phyloP scores from a whole-genome alignment of 2,113 vertebrate genomes.

The Sprattus sprattus region DNA sequence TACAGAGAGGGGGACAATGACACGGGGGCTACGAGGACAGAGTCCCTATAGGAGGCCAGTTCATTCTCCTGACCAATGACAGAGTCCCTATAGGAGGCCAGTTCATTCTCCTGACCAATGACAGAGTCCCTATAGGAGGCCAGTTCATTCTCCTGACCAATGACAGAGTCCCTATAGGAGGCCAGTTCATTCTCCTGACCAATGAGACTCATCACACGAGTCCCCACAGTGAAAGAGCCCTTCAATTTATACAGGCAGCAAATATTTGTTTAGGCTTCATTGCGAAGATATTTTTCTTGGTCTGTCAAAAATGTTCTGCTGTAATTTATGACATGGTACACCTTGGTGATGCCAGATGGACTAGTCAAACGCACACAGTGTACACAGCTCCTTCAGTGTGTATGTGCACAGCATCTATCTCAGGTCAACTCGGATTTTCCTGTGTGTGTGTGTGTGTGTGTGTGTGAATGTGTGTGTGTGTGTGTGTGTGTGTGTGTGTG shows the following conservation, averaged over 20 bases:
- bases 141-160: constrained; percentile 30
- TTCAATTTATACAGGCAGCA: not conserved
- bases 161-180: not conserved
- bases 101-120: constrained; percentile 30
- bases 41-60: not conserved
- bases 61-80: constrained; percentile 31
- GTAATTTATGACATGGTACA: not conserved
- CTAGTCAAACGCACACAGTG: not conserved
- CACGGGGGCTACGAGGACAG: not conserved
- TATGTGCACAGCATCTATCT: not conserved
- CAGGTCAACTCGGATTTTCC: not conserved
- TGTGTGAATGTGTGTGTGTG: not conserved
- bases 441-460: not conserved
- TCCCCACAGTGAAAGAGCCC: not conserved
- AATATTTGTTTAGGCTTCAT: not conserved
- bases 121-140: not conserved
- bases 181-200: constrained; percentile 28
- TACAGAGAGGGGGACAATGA: constrained; percentile 37
- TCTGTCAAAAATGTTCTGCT: not conserved
- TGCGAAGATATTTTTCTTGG: not conserved
- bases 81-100: not conserved
- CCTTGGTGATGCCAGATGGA: not conserved
- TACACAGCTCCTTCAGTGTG: not conserved
- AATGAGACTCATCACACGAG: constrained; percentile 29
- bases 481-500: constrained; percentile 33